Evolutionary conservation across 37 sponge, comb jelly and placozoan genomes (phyloP).

Genomic region (Ephydatia muelleri): DNA sequence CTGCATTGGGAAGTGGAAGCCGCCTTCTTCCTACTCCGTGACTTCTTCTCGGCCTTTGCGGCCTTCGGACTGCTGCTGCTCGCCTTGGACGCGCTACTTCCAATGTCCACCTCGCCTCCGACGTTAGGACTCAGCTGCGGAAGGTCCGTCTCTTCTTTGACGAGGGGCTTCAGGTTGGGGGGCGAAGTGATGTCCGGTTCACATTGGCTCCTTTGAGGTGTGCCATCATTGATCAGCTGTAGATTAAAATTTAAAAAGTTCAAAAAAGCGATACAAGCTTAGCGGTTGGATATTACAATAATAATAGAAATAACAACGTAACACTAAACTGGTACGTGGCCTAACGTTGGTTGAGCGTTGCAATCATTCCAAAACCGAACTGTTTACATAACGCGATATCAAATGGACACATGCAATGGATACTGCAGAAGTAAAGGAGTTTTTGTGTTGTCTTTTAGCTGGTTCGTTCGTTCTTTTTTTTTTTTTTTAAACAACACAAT

Average conservation of each 20-base stretch:
- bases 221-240: background rate
- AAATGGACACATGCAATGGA: background rate
- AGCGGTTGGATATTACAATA: background rate
- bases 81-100: background rate
- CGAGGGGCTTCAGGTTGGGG: background rate
- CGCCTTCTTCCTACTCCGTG: conserved; percentile 48
- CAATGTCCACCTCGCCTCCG: background rate
- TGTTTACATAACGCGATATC: background rate
- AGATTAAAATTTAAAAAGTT: background rate
- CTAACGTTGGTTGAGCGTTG: background rate
- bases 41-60: conserved; percentile 24
- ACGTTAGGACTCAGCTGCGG: background rate
- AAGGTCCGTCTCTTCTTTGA: background rate
- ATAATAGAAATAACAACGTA: background rate
- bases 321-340: background rate
- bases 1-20: conserved; percentile 56
- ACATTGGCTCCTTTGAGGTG: background rate
- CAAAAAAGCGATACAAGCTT: background rate
- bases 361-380: background rate
- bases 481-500: background rate
- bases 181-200: background rate
- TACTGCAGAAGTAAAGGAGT: too few relatives aligned
- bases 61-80: background rate
- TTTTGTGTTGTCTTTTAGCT: too few relatives aligned
- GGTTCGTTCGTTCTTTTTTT: background rate